phyloP scores from a whole-genome alignment of 2,888 invertebrate genomes.

The Zhuqinia jingwanae region DNA sequence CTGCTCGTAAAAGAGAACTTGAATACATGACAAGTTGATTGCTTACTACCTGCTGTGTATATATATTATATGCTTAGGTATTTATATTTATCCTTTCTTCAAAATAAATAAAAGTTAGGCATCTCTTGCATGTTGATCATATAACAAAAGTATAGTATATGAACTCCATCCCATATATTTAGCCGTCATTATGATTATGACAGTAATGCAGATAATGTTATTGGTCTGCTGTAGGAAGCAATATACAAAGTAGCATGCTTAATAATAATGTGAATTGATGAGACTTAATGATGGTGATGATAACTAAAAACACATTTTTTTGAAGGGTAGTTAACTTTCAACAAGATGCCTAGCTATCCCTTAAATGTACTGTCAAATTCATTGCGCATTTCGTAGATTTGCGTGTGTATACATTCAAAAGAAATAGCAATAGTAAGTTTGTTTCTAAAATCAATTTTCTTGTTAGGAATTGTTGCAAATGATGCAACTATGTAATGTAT shows the following conservation, averaged over 20 bases:
- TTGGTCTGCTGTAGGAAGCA: slow-evolving; percentile 3
- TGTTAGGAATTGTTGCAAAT: neutral
- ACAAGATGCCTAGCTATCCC: too few species aligned
- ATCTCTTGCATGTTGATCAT: slow-evolving; percentile 36
- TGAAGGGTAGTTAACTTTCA: slow-evolving; percentile 27
- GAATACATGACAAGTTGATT: slow-evolving; percentile 25
- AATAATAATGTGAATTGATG: slow-evolving; percentile 41
- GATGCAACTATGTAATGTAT: slow-evolving; percentile 28
- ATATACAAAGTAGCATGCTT: neutral
- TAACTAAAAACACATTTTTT: slow-evolving; percentile 5
- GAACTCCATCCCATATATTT: slow-evolving; percentile 37
- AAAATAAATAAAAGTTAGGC: slow-evolving; percentile 10
- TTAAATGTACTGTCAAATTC: too few species aligned
- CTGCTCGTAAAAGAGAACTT: slow-evolving; percentile 15
- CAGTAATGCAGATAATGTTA: neutral
- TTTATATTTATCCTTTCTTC: neutral
- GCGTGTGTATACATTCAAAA: neutral
- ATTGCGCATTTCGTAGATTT: too few species aligned
- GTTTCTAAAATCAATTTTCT: slow-evolving; percentile 4
- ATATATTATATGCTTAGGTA: slow-evolving; percentile 1
- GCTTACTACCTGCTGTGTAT: slow-evolving; percentile 17
- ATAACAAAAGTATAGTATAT: neutral
- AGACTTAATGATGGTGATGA: slow-evolving; percentile 30
- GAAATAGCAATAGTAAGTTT: slow-evolving; percentile 42
- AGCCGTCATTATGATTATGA: slow-evolving; percentile 27